Conservation (phyloP, 2,888 invertebrate genomes). For the Candidula unifasciata region DNA sequence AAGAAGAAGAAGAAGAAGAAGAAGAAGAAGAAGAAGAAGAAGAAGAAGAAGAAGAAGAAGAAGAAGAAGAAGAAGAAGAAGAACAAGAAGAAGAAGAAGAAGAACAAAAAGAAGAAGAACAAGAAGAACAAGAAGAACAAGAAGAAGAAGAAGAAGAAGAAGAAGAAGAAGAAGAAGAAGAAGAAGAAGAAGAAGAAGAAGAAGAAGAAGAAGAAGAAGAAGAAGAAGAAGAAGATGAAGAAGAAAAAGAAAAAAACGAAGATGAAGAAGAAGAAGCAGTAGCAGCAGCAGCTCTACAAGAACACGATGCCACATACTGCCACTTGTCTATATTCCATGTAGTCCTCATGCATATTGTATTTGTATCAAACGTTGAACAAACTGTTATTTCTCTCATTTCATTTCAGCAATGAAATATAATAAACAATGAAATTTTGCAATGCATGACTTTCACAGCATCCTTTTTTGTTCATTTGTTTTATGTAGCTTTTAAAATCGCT, state of each 20-base stretch:
- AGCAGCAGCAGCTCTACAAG: background rate
- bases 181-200: background rate
- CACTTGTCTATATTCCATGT: no score
- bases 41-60: slow-evolving; percentile 1
- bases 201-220: background rate
- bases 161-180: background rate
- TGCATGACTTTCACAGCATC: background rate
- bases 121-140: background rate
- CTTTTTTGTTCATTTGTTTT: background rate
- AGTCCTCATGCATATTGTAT: no score
- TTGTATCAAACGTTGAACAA: no score
- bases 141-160: background rate
- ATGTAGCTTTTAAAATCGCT: no score
- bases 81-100: background rate
- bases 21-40: background rate
- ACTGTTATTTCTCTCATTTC: no score
- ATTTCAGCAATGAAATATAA: no score
- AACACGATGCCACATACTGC: background rate
- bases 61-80: slow-evolving; percentile 7
- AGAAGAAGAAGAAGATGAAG: background rate
- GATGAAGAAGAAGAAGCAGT: no score
- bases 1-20: background rate
- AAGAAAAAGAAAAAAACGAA: no score
- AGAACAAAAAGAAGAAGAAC: no score
- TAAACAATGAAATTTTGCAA: no score